Base-by-base conservation (phyloP, 2,888 invertebrate genomes). In the Rhodophaea formosa region DNA sequence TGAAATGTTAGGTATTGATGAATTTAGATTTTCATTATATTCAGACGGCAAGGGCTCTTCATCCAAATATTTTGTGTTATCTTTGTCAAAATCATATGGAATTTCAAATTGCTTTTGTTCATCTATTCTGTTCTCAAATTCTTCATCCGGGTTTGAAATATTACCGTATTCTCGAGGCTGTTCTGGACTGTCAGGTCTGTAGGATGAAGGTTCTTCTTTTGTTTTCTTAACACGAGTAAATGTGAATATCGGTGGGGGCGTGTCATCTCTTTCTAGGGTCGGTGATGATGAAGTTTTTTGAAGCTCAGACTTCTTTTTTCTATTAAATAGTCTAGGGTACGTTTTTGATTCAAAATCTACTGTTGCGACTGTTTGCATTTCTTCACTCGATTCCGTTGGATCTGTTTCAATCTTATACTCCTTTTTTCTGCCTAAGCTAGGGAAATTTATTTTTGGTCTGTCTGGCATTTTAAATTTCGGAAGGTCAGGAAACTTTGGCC, bases 271-370 rank as follows among this genome's bases (percentile, higher is more conserved):
- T 59, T 88, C 84, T 59, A 89, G 74, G 32, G 80, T 88, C 0
- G 91, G 91, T 0, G 93, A 92, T 53, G 92, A 93, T 17, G 92
- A 92, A 5, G 92, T 92, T 68, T 92, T 92, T 5, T 82, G 79
- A 32, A 88, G 63, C 49, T 86, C 82, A 2, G 80, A 61, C 67
- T 88, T 88, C 71, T 92, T 92, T 69, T 91, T 91, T 68, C 84
- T 85, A 59, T 79, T 82, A 70, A 95, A 94, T 65, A 96, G 92
- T 68, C 96, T 93, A 0, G 97, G 97, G 76, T 95, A 96, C 0
- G 97, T 96, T 68, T 94, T 93, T 64, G 95, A 94, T 80, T 95
- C 95, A 74, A 94, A 94, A 54, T 94, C 93, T 73, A 96, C 95
- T 46, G 92, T 93, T 56, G 92, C 89, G 42, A 89, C 86, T 58